These are phyloP conservation scores for Perca flavescens DNA, from an alignment of 2,113 vertebrate genomes.

Conservation along the genomic window DNA sequence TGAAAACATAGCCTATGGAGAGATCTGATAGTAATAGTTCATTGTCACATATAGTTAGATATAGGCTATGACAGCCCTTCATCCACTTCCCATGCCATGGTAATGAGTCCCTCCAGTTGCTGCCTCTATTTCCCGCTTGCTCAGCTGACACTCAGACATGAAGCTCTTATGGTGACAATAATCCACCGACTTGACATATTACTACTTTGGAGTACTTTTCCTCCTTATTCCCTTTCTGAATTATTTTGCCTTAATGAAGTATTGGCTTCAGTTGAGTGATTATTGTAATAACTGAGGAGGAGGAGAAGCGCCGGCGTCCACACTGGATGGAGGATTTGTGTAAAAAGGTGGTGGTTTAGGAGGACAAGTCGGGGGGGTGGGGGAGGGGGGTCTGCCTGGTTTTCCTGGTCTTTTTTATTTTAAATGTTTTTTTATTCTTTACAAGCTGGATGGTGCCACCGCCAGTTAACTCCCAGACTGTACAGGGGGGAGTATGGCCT, in stretches of 20 bases:
- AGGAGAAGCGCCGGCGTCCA: constrained; percentile 26
- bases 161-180: constrained; percentile 55
- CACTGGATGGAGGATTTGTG: constrained; percentile 58
- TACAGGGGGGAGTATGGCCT: neutral
- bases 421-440: constrained; percentile 46
- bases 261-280: constrained; percentile 79
- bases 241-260: constrained; percentile 73
- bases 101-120: neutral
- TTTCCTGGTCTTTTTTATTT: constrained; percentile 38
- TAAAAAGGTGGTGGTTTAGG: constrained; percentile 41
- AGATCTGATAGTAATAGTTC: neutral
- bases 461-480: constrained; percentile 68
- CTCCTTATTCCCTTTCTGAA: constrained; percentile 3
- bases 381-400: constrained; percentile 19
- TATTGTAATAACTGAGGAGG: constrained; percentile 79
- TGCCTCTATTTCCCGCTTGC: constrained; percentile 28
- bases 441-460: constrained; percentile 74
- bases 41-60: neutral
- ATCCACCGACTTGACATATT: constrained; percentile 46
- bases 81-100: neutral
- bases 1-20: neutral
- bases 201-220: constrained; percentile 37
- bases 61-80: neutral
- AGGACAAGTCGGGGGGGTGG: too few species aligned
- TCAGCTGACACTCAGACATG: constrained; percentile 41